phyloP scores from a whole-genome alignment of 2,113 vertebrate species.

The Emberiza fucata region DNA sequence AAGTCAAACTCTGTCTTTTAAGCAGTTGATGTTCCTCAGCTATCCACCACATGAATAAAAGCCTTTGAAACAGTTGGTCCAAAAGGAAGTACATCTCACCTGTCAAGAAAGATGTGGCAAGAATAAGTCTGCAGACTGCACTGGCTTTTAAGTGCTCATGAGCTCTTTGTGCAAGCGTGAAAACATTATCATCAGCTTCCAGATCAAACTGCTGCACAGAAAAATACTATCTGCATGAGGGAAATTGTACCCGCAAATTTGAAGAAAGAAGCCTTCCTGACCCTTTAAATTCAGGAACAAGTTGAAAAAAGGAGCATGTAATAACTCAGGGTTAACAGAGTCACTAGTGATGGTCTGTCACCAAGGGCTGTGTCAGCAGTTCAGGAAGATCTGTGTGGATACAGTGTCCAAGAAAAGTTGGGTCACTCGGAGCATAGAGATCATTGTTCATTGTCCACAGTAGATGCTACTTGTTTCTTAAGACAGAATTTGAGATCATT shows the following conservation, averaged over 20 bases:
- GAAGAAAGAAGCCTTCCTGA: background rate
- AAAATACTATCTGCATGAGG: background rate
- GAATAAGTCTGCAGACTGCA: background rate
- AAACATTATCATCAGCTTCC: background rate
- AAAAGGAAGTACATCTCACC: background rate
- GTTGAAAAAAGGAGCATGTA: background rate
- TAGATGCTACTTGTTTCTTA: background rate
- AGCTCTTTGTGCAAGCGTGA: background rate
- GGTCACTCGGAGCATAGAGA: background rate
- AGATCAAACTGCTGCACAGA: background rate
- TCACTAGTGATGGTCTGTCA: background rate
- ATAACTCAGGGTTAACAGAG: background rate
- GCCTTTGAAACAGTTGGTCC: constrained; percentile 4
- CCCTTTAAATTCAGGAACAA: background rate
- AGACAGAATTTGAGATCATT: background rate
- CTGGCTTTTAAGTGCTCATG: background rate
- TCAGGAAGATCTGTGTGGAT: background rate
- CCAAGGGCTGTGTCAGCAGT: background rate
- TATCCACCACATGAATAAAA: background rate
- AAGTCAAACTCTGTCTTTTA: constrained; percentile 4
- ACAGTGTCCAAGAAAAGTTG: background rate
- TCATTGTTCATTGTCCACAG: background rate
- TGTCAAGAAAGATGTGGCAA: background rate
- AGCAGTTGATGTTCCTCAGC: background rate
- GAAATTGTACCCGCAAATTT: background rate